Base-by-base conservation (phyloP, 2,888 invertebrate species). In the Eulithis testata region DNA sequence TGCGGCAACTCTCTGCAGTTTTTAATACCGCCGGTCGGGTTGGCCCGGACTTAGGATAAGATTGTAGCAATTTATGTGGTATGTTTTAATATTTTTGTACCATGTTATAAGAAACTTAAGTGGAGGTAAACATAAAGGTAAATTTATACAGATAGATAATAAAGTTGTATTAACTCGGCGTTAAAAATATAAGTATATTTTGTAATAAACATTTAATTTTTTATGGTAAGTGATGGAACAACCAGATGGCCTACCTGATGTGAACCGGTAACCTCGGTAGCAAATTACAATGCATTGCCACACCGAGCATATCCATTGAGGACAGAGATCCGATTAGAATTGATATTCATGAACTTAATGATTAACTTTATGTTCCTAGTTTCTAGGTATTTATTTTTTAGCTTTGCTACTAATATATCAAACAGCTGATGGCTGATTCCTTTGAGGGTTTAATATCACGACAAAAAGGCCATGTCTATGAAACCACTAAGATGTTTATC, bases 1-100 rank as follows among this genome's bases (percentile, higher is more conserved):
- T 77, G 84, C 76, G 77, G 80, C 76, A 76, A 73, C 70, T 73
- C 74, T 72, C 79, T 75, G 74, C 74, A 74, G 70, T 77, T 79
- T 81, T 81, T 79, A 81, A 82, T 78, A 79, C 76, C 74, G 70
- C 70, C 77, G 54, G 71, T 53, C 57, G 55, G 52, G 60, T 66
- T 63, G 50, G 50, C 54, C 60, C 37, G 53, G 63, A 54, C 60
- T 67, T 67, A 63, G 60, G 60, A 67, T 58, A 61, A 67, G 67
- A 64, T 66, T 66, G 49, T 53, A 57, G 27, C 57, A 57, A 63
- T 67, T 57, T 67, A 67, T 63, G 60, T 63, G 60, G 47, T 64
- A 61, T 67, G 50, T 45, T 56, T 36, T 54, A 44, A 36, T 43
- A 59, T 54, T 52, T 31, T 44, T 53, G 61, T 57, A 27, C 44